phyloP scores from a whole-genome alignment of 2,113 vertebrate species.

The Salvelinus namaycush region DNA sequence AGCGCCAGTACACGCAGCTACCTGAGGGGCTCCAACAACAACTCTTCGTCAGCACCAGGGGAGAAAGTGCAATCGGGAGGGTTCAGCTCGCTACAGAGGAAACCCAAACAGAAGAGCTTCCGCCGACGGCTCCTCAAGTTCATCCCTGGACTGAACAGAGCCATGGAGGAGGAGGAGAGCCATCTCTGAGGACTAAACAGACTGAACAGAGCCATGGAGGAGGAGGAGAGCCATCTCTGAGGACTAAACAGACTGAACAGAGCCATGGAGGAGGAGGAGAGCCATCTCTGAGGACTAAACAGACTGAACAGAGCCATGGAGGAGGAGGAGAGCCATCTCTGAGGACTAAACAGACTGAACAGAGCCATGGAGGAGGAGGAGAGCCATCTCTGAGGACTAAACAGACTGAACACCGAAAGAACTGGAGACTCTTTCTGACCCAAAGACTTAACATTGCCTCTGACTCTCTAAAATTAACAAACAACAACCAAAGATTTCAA shows the following conservation, averaged over 20 bases:
- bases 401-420: neutral
- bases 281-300: slow-evolving; percentile 80
- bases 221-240: slow-evolving; percentile 95
- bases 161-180: slow-evolving; percentile 93
- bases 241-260: neutral
- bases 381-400: slow-evolving; percentile 83
- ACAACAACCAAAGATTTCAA: slow-evolving; percentile 28
- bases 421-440: slow-evolving; percentile 15
- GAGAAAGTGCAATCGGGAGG: slow-evolving; percentile 68
- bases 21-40: slow-evolving; percentile 48
- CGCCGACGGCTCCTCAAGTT: slow-evolving; percentile 87
- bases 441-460: slow-evolving; percentile 25
- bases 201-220: slow-evolving; percentile 32
- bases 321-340: slow-evolving; percentile 95
- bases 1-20: slow-evolving; percentile 87
- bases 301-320: slow-evolving; percentile 67
- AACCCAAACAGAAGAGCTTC: slow-evolving; percentile 88
- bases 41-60: neutral
- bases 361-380: slow-evolving; percentile 87
- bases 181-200: slow-evolving; percentile 76
- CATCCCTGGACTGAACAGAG: slow-evolving; percentile 90
- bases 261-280: slow-evolving; percentile 90
- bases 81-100: slow-evolving; percentile 75
- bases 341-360: slow-evolving; percentile 36
- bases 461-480: slow-evolving; percentile 14